phyloP scores from a whole-genome alignment of 2,113 vertebrate genomes.

The Myanophis thanlyinensis region DNA sequence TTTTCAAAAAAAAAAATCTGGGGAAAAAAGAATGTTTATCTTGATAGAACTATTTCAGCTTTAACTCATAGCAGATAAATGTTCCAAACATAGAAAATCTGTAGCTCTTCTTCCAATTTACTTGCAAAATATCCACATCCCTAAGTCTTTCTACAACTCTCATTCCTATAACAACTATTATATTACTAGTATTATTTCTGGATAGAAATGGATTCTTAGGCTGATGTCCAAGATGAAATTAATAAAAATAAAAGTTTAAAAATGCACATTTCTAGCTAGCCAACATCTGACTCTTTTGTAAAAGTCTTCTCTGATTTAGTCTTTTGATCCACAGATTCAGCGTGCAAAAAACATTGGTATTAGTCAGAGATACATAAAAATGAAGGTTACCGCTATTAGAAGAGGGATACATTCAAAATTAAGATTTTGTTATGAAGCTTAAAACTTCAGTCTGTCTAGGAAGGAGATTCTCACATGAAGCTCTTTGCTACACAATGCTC shows the following conservation, averaged over 20 bases:
- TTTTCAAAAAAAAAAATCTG: background rate
- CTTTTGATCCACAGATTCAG: background rate
- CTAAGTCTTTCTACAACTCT: background rate
- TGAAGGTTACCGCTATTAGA: background rate
- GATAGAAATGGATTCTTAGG: background rate
- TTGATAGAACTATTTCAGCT: background rate
- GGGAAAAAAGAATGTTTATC: background rate
- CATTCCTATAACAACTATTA: background rate
- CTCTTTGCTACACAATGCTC: background rate
- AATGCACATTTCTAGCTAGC: background rate
- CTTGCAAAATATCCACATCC: background rate
- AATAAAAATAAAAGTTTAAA: background rate
- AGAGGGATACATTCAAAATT: background rate
- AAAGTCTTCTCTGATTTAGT: background rate
- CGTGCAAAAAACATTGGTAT: background rate
- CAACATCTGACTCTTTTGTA: background rate
- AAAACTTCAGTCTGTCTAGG: background rate
- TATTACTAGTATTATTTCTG: background rate
- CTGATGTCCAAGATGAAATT: background rate
- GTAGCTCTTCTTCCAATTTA: background rate
- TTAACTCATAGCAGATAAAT: background rate
- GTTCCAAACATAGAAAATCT: background rate
- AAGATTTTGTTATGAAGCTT: background rate
- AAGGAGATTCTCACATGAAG: background rate
- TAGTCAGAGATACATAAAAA: background rate